Conservation (phyloP, 2,888 invertebrate species). For the Laothoe populi region DNA sequence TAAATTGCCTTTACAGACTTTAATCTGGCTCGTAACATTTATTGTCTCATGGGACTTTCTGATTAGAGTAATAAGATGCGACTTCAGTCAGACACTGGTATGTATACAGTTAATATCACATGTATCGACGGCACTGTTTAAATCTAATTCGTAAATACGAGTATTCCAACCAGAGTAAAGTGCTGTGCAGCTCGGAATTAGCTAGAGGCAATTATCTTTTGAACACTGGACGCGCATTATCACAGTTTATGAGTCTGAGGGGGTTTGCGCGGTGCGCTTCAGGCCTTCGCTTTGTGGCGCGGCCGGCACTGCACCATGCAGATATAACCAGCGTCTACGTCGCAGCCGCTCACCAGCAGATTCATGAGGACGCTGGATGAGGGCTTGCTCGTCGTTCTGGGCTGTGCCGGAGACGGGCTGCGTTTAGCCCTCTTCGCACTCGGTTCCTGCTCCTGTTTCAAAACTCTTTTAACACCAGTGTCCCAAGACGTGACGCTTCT, state of each 20-base stretch:
- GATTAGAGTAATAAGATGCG: constrained; percentile 42
- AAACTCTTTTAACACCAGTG: constrained; percentile 70
- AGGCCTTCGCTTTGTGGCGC: constrained; percentile 77
- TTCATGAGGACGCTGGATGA: constrained; percentile 96
- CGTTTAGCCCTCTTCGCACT: constrained; percentile 71
- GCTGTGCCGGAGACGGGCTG: constrained; percentile 66
- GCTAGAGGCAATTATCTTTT: constrained; percentile 57
- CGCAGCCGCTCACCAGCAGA: constrained; percentile 97
- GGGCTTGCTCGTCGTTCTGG: constrained; percentile 66
- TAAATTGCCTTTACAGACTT: constrained; percentile 54
- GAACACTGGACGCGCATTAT: constrained; percentile 81
- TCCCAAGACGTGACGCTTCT: constrained; percentile 70
- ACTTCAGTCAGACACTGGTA: constrained; percentile 54
- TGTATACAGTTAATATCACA: constrained; percentile 68
- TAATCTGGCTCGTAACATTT: constrained; percentile 54
- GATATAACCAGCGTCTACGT: constrained; percentile 96
- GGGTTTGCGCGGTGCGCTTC: constrained; percentile 47
- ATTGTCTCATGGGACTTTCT: constrained; percentile 52
- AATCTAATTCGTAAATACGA: constrained; percentile 57
- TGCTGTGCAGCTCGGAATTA: constrained; percentile 51
- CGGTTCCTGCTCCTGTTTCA: constrained; percentile 73
- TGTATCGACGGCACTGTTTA: constrained; percentile 69
- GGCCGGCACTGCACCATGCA: constrained; percentile 90
- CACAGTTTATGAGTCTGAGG: constrained; percentile 69
- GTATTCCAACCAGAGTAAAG: constrained; percentile 53